Conservation (phyloP, 2,797 vertebrate genomes). For the Eremophila alpestris region DNA sequence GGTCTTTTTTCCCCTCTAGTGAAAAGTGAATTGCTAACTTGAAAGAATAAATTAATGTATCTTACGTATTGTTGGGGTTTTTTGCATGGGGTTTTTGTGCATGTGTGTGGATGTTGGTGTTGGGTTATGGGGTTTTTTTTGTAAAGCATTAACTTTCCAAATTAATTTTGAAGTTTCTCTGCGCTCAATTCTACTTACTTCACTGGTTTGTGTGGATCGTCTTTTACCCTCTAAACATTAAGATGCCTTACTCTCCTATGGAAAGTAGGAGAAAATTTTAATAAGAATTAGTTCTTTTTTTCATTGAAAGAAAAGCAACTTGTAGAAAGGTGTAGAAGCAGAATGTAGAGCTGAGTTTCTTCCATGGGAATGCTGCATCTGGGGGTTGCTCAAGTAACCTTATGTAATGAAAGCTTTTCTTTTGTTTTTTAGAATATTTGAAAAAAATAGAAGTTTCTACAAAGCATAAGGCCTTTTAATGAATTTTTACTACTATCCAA, state of each 20-base stretch:
- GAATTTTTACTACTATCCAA: not conserved
- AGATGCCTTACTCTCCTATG: not conserved
- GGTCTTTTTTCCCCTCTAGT: accelerated
- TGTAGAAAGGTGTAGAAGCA: not conserved
- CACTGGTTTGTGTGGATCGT: not conserved
- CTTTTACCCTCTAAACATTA: not conserved
- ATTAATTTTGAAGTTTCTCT: not conserved
- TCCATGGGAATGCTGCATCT: not conserved
- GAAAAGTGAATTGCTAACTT: not conserved
- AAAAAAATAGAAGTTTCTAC: not conserved
- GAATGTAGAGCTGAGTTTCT: not conserved
- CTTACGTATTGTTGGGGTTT: not conserved
- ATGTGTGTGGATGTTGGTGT: not conserved
- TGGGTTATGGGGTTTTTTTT: not conserved
- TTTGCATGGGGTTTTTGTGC: not conserved
- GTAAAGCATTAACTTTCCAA: not conserved
- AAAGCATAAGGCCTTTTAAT: not conserved
- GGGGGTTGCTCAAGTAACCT: not conserved
- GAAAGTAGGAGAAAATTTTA: not conserved
- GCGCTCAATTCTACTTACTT: not conserved
- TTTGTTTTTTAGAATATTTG: not conserved
- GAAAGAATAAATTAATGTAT: not conserved
- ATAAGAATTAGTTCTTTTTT: not conserved
- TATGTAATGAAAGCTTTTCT: not conserved
- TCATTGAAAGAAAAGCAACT: not conserved